A percentile compares a stretch with the other conserved stretches of the same genome.
Conservation (phyloP, 64 coral and sea anemone species). For the Montipora sp. region DNA sequence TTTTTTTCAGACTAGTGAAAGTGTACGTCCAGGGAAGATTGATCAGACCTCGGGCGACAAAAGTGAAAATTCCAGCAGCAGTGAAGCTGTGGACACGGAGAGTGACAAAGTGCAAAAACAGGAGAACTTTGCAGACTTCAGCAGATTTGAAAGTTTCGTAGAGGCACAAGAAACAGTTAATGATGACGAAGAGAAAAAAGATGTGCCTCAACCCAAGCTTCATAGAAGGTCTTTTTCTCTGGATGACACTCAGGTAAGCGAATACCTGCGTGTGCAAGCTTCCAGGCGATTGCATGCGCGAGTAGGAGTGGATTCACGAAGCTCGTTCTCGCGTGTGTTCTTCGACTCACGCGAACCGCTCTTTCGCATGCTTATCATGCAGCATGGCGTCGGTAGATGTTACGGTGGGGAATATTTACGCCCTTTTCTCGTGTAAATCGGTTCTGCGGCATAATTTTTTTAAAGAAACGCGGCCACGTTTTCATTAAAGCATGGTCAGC, state of each 20-base stretch:
- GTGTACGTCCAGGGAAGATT: conserved; percentile 9
- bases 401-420: too few relatives aligned
- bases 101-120: conserved; percentile 32
- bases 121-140: conserved; percentile 98
- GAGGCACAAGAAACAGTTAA: conserved; percentile 49
- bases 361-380: too few relatives aligned
- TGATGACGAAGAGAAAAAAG: conserved; percentile 24
- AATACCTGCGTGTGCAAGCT: too few relatives aligned
- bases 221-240: conserved; percentile 86
- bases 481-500: too few relatives aligned
- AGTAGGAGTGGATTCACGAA: too few relatives aligned
- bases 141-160: conserved; percentile 94
- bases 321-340: too few relatives aligned
- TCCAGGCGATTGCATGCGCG: too few relatives aligned
- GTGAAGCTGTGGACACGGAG: conserved; percentile 15
- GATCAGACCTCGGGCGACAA: conserved; percentile 8
- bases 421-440: too few relatives aligned
- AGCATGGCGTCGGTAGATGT: too few relatives aligned
- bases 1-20: conserved; percentile 36
- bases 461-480: too few relatives aligned
- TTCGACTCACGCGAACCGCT: too few relatives aligned
- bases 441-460: too few relatives aligned
- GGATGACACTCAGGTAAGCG: conserved; percentile 65
- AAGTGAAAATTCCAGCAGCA: neutral
- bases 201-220: neutral